phyloP scores from a whole-genome alignment of 2,113 vertebrate species.

The Eclectus roratus region DNA sequence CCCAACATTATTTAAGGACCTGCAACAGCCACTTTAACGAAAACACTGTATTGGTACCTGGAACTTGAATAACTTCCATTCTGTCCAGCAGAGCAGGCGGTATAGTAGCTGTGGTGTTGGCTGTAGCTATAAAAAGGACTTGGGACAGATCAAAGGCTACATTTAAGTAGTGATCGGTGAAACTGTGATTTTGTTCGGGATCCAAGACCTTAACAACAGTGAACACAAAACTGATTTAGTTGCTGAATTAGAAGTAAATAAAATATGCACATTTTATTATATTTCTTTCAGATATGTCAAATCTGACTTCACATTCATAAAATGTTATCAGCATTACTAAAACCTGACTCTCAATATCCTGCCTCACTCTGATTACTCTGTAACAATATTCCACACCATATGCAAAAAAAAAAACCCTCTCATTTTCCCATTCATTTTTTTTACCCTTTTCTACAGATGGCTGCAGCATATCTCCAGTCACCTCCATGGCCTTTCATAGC shows the following conservation, averaged over 20 bases:
- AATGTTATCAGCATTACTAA: not conserved
- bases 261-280: not conserved
- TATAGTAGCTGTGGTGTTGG: conserved; percentile 91
- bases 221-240: not conserved
- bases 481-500: not conserved
- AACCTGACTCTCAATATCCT: not conserved
- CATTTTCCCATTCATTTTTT: not conserved
- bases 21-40: not conserved
- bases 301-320: not conserved
- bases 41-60: conserved; percentile 77
- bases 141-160: conserved; percentile 97
- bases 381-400: not conserved
- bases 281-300: not conserved
- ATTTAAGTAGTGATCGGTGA: conserved; percentile 96
- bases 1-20: not conserved
- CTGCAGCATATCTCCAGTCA: not conserved
- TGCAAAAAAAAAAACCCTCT: not conserved
- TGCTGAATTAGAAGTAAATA: not conserved
- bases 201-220: conserved; percentile 85
- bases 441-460: not conserved
- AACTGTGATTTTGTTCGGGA: conserved; percentile 97
- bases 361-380: not conserved
- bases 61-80: conserved; percentile 95
- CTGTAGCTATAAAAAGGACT: conserved; percentile 97
- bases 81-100: conserved; percentile 92